Conservation (phyloP, 1,140 invertebrate species). For the Pogonomyrmex barbatus region DNA sequence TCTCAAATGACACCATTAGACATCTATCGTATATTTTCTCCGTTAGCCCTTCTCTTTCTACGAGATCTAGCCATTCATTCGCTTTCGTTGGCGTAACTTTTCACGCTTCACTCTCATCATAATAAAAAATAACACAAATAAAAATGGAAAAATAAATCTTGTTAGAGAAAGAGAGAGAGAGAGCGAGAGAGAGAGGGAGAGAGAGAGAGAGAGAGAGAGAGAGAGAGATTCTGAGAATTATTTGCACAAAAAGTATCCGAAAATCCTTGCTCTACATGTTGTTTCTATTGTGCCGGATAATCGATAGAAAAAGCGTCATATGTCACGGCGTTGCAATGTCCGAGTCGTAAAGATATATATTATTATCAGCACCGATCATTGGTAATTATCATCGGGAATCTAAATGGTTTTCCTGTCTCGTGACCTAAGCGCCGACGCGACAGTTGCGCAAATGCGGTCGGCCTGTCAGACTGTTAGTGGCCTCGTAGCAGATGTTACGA, state of each 20-base stretch:
- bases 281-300: neutral
- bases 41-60: conserved; percentile 5
- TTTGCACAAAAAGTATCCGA: neutral
- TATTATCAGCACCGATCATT: conserved; percentile 66
- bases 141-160: neutral
- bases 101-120: neutral
- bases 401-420: conserved; percentile 64
- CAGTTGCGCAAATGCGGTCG: conserved; percentile 76
- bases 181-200: neutral
- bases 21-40: conserved; percentile 54
- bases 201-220: too few relatives aligned
- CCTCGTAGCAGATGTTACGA: conserved; percentile 75
- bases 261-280: neutral
- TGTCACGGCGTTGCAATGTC: conserved; percentile 5
- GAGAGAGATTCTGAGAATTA: neutral
- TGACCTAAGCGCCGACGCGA: conserved; percentile 65
- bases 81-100: conserved; percentile 43
- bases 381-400: conserved; percentile 55
- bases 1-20: conserved; percentile 78
- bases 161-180: neutral
- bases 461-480: conserved; percentile 73
- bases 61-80: conserved; percentile 19
- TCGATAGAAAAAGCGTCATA: neutral
- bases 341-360: conserved; percentile 45
- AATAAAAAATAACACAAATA: neutral